These are phyloP conservation scores for Poeciliopsis turrubarensis DNA, from an alignment of 2,113 vertebrate genomes.

Conservation along the genomic window DNA sequence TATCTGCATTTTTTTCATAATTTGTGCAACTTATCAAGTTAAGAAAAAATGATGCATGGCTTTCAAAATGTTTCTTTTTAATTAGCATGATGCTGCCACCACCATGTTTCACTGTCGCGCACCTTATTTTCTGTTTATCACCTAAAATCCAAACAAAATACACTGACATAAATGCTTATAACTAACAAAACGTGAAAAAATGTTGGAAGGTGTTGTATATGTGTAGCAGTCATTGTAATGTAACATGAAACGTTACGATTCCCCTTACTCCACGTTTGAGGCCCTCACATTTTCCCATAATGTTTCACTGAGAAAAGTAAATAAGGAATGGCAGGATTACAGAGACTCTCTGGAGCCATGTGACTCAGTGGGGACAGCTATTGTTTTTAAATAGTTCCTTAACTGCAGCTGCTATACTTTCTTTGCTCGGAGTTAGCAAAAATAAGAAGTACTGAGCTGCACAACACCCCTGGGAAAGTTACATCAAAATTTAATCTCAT, in stretches of 20 bases:
- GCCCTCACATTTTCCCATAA: not conserved
- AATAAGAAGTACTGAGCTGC: not conserved
- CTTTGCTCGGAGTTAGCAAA: not conserved
- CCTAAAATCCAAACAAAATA: not conserved
- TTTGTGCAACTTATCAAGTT: not conserved
- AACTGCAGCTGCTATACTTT: not conserved
- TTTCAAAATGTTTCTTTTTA: not conserved
- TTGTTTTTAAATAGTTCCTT: conserved; percentile 1
- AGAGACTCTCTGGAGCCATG: not conserved
- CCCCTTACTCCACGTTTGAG: not conserved
- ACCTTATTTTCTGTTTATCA: not conserved
- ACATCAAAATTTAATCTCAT: not conserved
- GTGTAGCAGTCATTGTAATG: not conserved
- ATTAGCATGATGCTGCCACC: not conserved
- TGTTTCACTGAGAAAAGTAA: not conserved
- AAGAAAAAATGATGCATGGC: not conserved
- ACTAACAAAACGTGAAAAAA: not conserved
- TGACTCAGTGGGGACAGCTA: conserved; percentile 2
- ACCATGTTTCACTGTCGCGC: too few relatives aligned
- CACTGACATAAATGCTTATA: too few relatives aligned
- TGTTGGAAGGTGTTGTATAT: not conserved
- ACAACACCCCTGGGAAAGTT: not conserved
- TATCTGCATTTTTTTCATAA: not conserved
- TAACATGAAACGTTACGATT: not conserved
- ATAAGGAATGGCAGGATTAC: not conserved